These are phyloP conservation scores for Onychomys torridus DNA, from an alignment of 2,797 vertebrate species.

Conservation along the genomic window DNA sequence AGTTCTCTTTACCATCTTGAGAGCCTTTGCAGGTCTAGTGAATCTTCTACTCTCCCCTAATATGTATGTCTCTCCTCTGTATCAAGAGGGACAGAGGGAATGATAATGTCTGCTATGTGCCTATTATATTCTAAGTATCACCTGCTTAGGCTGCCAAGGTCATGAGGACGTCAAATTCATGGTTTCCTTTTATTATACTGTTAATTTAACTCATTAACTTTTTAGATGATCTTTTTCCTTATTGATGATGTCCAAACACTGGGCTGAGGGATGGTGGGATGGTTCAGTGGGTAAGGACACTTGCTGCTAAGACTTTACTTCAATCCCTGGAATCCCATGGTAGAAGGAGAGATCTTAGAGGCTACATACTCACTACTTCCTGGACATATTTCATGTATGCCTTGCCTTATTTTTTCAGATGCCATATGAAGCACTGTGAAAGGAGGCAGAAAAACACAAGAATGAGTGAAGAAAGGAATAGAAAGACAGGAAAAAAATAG, in stretches of 20 bases:
- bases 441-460: neutral
- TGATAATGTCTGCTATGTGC: fast-evolving
- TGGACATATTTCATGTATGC: neutral
- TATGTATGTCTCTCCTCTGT: neutral
- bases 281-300: neutral
- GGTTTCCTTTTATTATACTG: neutral
- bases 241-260: neutral
- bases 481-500: neutral
- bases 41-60: neutral
- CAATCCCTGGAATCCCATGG: neutral
- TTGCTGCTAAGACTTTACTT: neutral
- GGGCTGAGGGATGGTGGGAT: neutral
- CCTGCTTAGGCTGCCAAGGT: neutral
- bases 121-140: neutral
- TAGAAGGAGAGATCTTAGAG: neutral
- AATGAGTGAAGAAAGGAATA: neutral
- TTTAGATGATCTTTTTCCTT: neutral
- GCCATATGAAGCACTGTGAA: neutral
- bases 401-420: neutral
- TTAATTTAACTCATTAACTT: neutral
- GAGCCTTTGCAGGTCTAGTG: neutral
- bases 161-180: neutral
- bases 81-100: neutral
- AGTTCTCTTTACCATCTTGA: fast-evolving
- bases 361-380: neutral